Percentiles rank a stretch among this genome's conserved stretches.
Conservation (phyloP, 2,797 vertebrate genomes). For the Avahi laniger region DNA sequence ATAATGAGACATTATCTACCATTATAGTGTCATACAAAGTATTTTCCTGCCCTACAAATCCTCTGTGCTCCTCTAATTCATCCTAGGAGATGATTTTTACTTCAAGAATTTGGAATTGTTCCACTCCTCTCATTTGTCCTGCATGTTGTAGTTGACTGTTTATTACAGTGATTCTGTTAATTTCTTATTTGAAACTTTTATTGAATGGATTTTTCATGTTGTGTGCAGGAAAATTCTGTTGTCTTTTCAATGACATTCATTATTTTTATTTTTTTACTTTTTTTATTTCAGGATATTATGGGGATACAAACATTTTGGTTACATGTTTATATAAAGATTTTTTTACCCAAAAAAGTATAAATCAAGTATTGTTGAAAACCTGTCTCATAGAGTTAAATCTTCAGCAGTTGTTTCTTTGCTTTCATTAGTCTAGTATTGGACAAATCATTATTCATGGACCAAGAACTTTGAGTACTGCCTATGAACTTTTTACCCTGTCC, state of each 20-base stretch:
- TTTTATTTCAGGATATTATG: no score
- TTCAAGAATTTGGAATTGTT: neutral
- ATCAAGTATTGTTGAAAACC: neutral
- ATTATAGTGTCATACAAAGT: no score
- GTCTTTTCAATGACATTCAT: neutral
- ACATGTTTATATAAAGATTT: neutral
- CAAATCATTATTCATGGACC: neutral
- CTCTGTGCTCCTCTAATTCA: neutral
- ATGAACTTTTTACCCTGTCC: neutral
- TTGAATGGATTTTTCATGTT: neutral
- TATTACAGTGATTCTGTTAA: neutral
- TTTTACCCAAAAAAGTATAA: constrained; percentile 6
- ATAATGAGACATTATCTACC: neutral
- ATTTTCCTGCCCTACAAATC: neutral
- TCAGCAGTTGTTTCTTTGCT: neutral
- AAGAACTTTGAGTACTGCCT: neutral
- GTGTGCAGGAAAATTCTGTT: neutral
- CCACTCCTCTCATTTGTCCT: neutral
- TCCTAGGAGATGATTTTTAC: neutral
- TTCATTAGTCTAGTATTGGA: neutral
- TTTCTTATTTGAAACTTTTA: neutral
- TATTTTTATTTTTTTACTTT: no score
- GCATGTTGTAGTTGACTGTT: neutral
- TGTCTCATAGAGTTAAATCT: neutral
- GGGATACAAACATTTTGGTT: no score